phyloP scores from a whole-genome alignment of 2,888 invertebrate genomes.

The Tholera decimalis region DNA sequence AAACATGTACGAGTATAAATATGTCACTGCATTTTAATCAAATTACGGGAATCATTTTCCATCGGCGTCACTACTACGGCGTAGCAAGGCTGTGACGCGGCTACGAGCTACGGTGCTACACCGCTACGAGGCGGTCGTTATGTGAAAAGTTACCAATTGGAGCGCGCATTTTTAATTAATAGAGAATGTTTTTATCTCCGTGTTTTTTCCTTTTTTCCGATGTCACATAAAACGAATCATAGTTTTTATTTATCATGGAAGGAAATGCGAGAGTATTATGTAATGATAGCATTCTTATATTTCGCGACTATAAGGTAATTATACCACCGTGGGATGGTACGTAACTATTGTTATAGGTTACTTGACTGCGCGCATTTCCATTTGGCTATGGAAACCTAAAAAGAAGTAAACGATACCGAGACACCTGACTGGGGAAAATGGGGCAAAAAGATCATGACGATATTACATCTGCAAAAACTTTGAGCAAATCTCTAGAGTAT shows the following conservation, averaged over 20 bases:
- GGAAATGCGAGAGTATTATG: neutral
- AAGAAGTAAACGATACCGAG: too few species aligned
- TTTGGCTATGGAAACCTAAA: too few species aligned
- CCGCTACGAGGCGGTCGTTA: slow-evolving; percentile 43
- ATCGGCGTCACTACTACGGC: slow-evolving; percentile 48
- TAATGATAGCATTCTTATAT: neutral
- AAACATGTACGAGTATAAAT: neutral
- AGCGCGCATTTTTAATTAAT: slow-evolving; percentile 67
- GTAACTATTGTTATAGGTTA: too few species aligned
- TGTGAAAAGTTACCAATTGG: slow-evolving; percentile 64
- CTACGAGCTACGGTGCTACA: slow-evolving; percentile 42
- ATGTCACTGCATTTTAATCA: slow-evolving; percentile 40
- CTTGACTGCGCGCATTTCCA: too few species aligned
- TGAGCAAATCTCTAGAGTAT: too few species aligned
- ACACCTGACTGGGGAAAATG: too few species aligned
- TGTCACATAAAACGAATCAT: slow-evolving; percentile 18
- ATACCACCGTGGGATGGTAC: too few species aligned
- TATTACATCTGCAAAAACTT: too few species aligned
- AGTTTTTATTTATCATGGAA: neutral
- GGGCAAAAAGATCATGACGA: too few species aligned
- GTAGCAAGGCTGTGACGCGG: slow-evolving; percentile 28
- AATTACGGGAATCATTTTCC: slow-evolving; percentile 52
- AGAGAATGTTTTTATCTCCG: slow-evolving; percentile 52
- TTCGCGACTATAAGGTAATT: too few species aligned
- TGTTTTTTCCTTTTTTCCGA: slow-evolving; percentile 20